phyloP scores from a whole-genome alignment of 2,113 vertebrate species.

The Malurus elegans region DNA sequence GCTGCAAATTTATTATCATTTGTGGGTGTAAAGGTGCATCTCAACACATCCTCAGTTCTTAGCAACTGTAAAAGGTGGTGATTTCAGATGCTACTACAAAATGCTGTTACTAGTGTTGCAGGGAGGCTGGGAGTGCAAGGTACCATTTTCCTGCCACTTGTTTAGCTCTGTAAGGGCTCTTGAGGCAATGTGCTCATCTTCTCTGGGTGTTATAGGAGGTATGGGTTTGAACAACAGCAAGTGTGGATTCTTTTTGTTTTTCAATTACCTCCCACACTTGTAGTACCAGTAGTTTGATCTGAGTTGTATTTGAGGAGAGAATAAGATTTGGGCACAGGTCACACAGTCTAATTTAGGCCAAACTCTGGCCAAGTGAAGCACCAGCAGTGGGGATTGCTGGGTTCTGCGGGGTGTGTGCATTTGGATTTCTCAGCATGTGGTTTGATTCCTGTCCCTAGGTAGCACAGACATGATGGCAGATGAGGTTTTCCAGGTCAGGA shows the following conservation, averaged over 20 bases:
- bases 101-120: neutral
- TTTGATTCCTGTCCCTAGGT: neutral
- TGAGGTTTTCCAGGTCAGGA: neutral
- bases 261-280: accelerated
- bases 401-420: neutral
- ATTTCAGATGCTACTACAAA: neutral
- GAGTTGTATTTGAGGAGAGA: neutral
- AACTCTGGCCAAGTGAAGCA: accelerated
- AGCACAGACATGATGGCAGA: neutral
- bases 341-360: neutral
- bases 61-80: neutral
- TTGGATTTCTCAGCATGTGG: accelerated
- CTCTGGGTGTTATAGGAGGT: neutral
- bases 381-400: neutral
- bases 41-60: neutral
- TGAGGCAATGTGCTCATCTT: neutral
- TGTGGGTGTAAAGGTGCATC: neutral
- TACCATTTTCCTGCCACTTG: neutral
- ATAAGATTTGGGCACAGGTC: neutral
- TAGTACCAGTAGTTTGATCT: neutral
- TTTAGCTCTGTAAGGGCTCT: neutral
- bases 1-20: neutral
- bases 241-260: neutral
- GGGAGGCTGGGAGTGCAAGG: neutral
- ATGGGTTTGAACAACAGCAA: neutral